Evolutionary conservation across 92 coral and sea anemone genomes (phyloP).

Genomic region (Paramuricea clavata): DNA sequence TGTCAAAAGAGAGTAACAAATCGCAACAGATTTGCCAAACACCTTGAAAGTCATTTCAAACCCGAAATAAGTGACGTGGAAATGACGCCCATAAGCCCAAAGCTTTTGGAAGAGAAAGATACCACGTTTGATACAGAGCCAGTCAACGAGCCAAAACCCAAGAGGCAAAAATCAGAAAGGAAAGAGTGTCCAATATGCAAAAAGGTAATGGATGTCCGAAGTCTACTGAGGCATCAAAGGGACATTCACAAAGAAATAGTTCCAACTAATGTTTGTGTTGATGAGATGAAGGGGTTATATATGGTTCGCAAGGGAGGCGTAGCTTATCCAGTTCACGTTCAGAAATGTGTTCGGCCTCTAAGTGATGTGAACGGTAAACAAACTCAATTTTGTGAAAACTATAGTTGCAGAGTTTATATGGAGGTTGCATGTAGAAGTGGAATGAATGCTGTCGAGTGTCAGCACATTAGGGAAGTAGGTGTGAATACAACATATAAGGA

Average conservation of each 20-base stretch:
- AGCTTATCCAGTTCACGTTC: constrained; percentile 62
- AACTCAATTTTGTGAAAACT: constrained; percentile 17
- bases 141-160: background rate
- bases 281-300: constrained; percentile 49
- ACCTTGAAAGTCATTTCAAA: constrained; percentile 13
- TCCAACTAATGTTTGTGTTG: constrained; percentile 38
- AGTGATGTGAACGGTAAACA: background rate
- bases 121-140: background rate
- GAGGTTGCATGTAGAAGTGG: constrained; percentile 76
- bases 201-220: constrained; percentile 57
- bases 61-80: too few relatives aligned
- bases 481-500: constrained; percentile 14
- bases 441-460: constrained; percentile 59
- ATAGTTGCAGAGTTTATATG: constrained; percentile 36
- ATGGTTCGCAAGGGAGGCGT: constrained; percentile 66
- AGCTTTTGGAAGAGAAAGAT: background rate
- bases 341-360: constrained; percentile 21
- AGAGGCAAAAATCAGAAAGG: background rate
- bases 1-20: constrained; percentile 23
- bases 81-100: background rate
- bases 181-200: constrained; percentile 64
- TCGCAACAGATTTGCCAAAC: constrained; percentile 19
- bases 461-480: constrained; percentile 48
- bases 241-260: constrained; percentile 20
- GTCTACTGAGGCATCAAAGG: constrained; percentile 59